A percentile compares a stretch with the other conserved stretches of the same genome.
Conservation (phyloP, 2,888 invertebrate genomes). For the Watsonalla cultraria region DNA sequence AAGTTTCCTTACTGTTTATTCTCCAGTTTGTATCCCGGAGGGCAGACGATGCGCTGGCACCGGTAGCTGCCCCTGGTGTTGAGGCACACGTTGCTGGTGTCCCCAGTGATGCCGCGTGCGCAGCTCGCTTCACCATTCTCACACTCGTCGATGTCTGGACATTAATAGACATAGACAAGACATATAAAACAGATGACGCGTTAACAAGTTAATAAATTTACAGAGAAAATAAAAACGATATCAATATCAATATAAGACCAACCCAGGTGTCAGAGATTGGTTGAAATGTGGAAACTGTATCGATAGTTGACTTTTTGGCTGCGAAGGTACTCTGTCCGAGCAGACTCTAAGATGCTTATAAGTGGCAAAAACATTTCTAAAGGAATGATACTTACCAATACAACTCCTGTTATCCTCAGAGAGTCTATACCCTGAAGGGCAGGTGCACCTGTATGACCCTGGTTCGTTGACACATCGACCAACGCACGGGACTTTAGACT, state of each 20-base stretch:
- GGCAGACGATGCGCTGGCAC: slow-evolving; percentile 92
- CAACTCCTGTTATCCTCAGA: slow-evolving; percentile 88
- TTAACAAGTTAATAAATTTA: no score
- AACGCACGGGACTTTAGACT: slow-evolving; percentile 83
- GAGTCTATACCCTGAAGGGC: slow-evolving; percentile 88
- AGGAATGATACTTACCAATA: slow-evolving; percentile 79
- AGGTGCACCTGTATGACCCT: slow-evolving; percentile 90
- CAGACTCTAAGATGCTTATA: no score
- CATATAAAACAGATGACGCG: no score
- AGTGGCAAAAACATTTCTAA: background rate
- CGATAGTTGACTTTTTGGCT: no score
- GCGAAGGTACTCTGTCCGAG: no score
- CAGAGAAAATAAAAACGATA: no score
- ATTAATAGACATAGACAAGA: background rate
- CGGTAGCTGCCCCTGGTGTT: slow-evolving; percentile 93
- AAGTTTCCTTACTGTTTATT: slow-evolving; percentile 85
- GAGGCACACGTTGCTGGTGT: slow-evolving; percentile 82
- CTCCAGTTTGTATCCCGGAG: slow-evolving; percentile 89
- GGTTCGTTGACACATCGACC: slow-evolving; percentile 92
- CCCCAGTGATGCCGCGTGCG: slow-evolving; percentile 76
- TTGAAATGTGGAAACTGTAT: no score
- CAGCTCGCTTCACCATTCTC: slow-evolving; percentile 86
- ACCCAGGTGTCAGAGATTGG: no score
- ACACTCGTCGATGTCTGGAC: slow-evolving; percentile 87
- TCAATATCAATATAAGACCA: no score